These are phyloP conservation scores for Drosophila affinis DNA, from an alignment of 2,888 invertebrate species.

Conservation along the genomic window DNA sequence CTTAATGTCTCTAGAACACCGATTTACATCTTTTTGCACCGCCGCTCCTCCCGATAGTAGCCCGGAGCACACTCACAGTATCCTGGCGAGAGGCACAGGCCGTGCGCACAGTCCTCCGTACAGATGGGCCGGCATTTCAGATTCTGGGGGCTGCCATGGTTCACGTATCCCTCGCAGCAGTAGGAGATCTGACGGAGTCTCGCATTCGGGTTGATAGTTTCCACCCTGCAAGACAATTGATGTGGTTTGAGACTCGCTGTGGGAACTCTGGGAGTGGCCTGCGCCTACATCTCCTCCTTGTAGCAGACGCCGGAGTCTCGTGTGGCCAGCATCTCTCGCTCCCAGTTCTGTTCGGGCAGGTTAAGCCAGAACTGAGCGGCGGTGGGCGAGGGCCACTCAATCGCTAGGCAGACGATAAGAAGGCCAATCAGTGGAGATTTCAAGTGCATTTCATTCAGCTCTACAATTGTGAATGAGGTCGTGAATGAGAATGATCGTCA, in stretches of 20 bases:
- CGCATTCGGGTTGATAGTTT: constrained; percentile 66
- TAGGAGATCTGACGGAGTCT: constrained; percentile 86
- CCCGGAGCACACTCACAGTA: constrained; percentile 82
- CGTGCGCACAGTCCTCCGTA: constrained; percentile 84
- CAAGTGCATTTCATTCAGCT: constrained; percentile 42
- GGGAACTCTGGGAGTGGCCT: neutral
- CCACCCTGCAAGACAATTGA: constrained; percentile 47
- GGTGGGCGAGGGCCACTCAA: constrained; percentile 20
- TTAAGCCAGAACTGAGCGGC: constrained; percentile 74
- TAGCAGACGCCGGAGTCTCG: constrained; percentile 81
- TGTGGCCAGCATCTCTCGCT: constrained; percentile 62
- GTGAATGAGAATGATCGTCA: constrained; percentile 10
- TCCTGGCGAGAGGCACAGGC: constrained; percentile 83
- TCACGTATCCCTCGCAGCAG: constrained; percentile 89
- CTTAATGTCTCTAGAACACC: constrained; percentile 38
- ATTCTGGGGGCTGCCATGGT: constrained; percentile 84
- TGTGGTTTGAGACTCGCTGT: neutral
- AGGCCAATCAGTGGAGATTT: constrained; percentile 31
- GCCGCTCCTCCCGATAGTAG: constrained; percentile 40
- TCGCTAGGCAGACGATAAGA: constrained; percentile 42
- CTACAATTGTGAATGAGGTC: constrained; percentile 21
- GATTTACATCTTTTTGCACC: constrained; percentile 24
- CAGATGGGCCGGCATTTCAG: constrained; percentile 84
- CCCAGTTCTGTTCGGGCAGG: constrained; percentile 56
- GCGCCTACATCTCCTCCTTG: constrained; percentile 80